These are phyloP conservation scores for Drosophila sulfurigaster DNA, from an alignment of 1,140 invertebrate genomes.

Conservation along the genomic window DNA sequence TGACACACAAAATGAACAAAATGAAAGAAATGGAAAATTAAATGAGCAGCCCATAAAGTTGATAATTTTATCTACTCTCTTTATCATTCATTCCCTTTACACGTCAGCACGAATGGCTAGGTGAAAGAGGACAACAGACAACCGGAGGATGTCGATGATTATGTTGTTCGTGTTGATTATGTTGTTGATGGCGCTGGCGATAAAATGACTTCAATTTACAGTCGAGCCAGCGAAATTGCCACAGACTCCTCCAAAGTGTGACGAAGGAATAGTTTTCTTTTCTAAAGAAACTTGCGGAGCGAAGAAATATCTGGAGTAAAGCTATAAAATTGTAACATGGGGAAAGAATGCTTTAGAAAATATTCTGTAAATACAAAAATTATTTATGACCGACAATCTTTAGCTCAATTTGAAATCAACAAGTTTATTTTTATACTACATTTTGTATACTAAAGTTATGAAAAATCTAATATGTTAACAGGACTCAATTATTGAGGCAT, in stretches of 20 bases:
- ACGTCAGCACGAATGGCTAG: conserved; percentile 22
- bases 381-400: too few relatives aligned
- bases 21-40: conserved; percentile 11
- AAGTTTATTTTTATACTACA: too few relatives aligned
- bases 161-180: conserved; percentile 10
- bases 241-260: conserved; percentile 5
- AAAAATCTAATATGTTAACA: too few relatives aligned
- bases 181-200: conserved; percentile 7
- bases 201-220: conserved; percentile 18
- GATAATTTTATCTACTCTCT: conserved; percentile 25
- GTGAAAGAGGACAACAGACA: not conserved
- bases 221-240: conserved; percentile 12
- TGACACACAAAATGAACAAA: not conserved
- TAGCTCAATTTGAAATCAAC: too few relatives aligned
- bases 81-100: conserved; percentile 28
- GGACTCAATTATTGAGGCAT: too few relatives aligned
- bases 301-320: not conserved
- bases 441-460: too few relatives aligned
- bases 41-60: conserved; percentile 28
- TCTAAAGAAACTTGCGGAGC: not conserved
- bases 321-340: not conserved
- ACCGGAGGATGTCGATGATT: not conserved
- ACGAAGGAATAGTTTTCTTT: conserved; percentile 4
- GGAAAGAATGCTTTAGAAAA: not conserved
- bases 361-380: too few relatives aligned